These are phyloP conservation scores for Callaeas wilsoni DNA, from an alignment of 2,113 vertebrate genomes.

Conservation along the genomic window DNA sequence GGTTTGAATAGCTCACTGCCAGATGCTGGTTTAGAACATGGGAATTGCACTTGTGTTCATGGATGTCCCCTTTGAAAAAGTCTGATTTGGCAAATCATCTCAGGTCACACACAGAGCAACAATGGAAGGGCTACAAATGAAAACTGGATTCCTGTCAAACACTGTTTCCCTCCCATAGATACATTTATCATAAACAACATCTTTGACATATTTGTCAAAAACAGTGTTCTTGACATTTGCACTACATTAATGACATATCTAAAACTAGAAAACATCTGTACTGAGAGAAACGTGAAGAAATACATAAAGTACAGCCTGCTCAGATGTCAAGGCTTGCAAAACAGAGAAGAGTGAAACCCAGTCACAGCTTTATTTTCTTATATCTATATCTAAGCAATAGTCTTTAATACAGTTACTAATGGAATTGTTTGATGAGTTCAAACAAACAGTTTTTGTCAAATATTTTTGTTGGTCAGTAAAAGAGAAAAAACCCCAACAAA, in stretches of 20 bases:
- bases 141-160: not conserved
- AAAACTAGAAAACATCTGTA: not conserved
- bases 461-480: conserved; percentile 2
- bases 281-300: not conserved
- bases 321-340: not conserved
- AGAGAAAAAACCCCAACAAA: not conserved
- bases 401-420: not conserved
- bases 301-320: not conserved
- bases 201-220: not conserved
- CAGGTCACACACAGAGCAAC: not conserved
- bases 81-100: not conserved
- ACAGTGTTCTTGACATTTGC: not conserved
- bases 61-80: not conserved
- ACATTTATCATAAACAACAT: not conserved
- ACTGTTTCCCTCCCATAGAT: not conserved
- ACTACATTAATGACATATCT: not conserved
- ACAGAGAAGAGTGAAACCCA: not conserved
- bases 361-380: not conserved
- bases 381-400: not conserved
- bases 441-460: not conserved
- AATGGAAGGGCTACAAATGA: not conserved
- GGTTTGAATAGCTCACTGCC: not conserved
- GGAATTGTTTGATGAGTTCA: not conserved
- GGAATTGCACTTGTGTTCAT: not conserved
- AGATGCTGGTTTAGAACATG: not conserved